Percentiles rank a stretch among this genome's conserved stretches.
phyloP scores from a whole-genome alignment of 2,888 invertebrate genomes.

The Sphecodes monilicornis region DNA sequence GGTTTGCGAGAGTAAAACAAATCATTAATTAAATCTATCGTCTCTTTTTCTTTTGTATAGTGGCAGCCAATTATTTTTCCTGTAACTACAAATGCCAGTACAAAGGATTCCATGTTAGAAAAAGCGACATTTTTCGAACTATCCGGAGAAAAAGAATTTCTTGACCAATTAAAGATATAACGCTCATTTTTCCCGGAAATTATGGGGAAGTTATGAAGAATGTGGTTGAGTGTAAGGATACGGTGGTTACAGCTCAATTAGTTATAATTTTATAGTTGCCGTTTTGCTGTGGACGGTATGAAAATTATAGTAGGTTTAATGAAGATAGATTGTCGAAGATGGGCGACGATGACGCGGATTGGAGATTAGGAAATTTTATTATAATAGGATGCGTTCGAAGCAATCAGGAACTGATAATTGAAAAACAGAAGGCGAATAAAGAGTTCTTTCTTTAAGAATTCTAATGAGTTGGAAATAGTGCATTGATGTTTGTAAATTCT shows the following conservation, averaged over 20 bases:
- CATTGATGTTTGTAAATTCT: no score
- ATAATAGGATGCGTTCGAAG: not conserved
- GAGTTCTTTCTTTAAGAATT: no score
- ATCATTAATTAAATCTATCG: not conserved
- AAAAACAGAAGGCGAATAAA: no score
- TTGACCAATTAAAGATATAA: not conserved
- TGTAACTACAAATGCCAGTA: no score
- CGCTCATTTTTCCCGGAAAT: not conserved
- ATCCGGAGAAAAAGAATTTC: not conserved
- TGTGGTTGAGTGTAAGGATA: not conserved
- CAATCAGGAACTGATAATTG: not conserved
- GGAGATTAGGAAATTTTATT: no score
- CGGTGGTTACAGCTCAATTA: not conserved
- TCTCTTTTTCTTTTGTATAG: not conserved
- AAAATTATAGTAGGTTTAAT: not conserved
- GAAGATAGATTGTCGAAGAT: not conserved
- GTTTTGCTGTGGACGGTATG: not conserved
- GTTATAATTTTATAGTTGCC: not conserved
- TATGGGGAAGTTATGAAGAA: no score
- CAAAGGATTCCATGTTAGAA: no score
- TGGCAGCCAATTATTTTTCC: not conserved
- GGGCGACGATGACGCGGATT: no score
- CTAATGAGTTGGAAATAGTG: no score
- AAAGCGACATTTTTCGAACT: no score
- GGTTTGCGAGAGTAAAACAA: not conserved